Percentiles rank a stretch among this genome's conserved stretches.
Conservation (phyloP, 2,113 vertebrate species). For the Oryzias javanicus region DNA sequence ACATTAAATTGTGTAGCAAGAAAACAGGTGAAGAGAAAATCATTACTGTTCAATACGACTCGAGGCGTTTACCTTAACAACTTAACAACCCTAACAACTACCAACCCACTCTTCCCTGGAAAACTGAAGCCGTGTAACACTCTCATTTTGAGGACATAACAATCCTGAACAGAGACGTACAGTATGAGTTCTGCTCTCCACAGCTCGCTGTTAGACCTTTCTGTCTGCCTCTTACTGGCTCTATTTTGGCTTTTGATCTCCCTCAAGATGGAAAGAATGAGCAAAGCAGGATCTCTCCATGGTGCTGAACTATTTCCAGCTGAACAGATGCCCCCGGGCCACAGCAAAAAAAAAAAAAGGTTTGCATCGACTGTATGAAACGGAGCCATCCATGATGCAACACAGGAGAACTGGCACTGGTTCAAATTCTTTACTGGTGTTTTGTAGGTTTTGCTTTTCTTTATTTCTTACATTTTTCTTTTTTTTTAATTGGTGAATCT, state of each 20-base stretch:
- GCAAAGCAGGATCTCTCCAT: conserved; percentile 59
- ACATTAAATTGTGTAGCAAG: neutral
- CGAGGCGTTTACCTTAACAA: neutral
- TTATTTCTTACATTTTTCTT: neutral
- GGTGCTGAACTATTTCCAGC: conserved; percentile 68
- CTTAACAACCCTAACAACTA: neutral
- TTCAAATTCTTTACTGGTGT: neutral
- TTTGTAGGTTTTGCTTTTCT: neutral
- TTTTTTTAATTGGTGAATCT: neutral
- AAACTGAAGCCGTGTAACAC: neutral
- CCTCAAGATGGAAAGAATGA: conserved; percentile 49
- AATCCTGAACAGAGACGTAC: conserved; percentile 10
- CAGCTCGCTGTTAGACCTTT: conserved; percentile 32
- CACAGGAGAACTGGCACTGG: neutral
- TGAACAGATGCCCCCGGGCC: conserved; percentile 56
- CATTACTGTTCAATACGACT: neutral
- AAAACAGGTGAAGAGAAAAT: conserved; percentile 19
- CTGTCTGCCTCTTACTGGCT: conserved; percentile 50
- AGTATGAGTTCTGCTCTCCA: conserved; percentile 18
- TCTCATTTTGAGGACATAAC: conserved; percentile 16
- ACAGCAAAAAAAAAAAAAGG: conserved; percentile 34
- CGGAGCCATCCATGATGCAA: conserved; percentile 3
- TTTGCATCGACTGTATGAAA: conserved; percentile 21
- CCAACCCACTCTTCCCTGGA: too few relatives aligned
- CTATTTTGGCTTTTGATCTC: conserved; percentile 58